Conservation (phyloP, 2,888 invertebrate species). For the Drosophila eohydei region DNA sequence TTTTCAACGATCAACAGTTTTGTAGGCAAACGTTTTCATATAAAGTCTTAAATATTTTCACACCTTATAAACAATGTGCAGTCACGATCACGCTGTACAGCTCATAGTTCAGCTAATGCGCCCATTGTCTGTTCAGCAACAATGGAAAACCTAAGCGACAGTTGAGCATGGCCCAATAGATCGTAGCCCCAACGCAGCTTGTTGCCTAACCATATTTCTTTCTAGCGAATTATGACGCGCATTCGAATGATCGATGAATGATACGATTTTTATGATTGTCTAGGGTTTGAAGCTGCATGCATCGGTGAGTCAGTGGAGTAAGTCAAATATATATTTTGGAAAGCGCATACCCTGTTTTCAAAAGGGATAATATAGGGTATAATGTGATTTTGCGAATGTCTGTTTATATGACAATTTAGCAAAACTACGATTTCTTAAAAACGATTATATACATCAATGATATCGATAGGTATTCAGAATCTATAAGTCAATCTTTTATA, state of each 20-base stretch:
- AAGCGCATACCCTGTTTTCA: not conserved
- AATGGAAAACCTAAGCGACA: slow-evolving; percentile 63
- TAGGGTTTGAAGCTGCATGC: slow-evolving; percentile 23
- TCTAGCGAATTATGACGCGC: slow-evolving; percentile 83
- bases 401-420: too few relatives aligned
- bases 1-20: slow-evolving; percentile 83
- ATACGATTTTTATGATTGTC: slow-evolving; percentile 62
- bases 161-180: slow-evolving; percentile 50
- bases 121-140: slow-evolving; percentile 64
- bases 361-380: not conserved
- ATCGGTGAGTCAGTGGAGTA: slow-evolving; percentile 63
- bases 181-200: slow-evolving; percentile 14
- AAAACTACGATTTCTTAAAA: too few relatives aligned
- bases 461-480: not conserved
- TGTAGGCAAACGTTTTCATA: slow-evolving; percentile 80
- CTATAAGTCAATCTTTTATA: too few relatives aligned
- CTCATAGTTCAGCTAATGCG: slow-evolving; percentile 64
- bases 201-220: slow-evolving; percentile 52
- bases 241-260: slow-evolving; percentile 78
- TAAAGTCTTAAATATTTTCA: slow-evolving; percentile 82
- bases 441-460: too few relatives aligned
- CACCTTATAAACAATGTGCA: slow-evolving; percentile 81
- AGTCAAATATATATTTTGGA: not conserved
- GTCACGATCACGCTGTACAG: slow-evolving; percentile 73
- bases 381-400: not conserved